These are phyloP conservation scores for Cephus runcator DNA, from an alignment of 2,888 invertebrate genomes.

Conservation along the genomic window DNA sequence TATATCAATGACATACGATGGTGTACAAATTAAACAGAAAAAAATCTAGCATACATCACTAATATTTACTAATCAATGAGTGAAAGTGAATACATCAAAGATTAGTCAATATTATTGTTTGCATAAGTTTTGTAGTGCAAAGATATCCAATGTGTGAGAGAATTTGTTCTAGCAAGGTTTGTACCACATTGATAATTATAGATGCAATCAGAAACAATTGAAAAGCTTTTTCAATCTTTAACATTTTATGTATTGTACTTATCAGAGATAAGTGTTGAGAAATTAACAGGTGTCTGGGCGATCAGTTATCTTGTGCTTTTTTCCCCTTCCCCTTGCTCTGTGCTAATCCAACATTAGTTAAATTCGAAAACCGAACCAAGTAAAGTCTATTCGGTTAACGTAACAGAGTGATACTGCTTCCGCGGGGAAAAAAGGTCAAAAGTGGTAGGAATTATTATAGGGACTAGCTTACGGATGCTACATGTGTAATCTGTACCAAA, in stretches of 20 bases:
- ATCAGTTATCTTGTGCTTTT: background rate
- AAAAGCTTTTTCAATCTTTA: slow-evolving; percentile 7
- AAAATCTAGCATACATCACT: no score
- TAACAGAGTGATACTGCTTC: background rate
- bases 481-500: background rate
- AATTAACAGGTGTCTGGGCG: slow-evolving; percentile 4
- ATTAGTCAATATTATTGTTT: no score
- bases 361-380: slow-evolving; percentile 39
- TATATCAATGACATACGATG: no score
- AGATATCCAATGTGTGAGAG: background rate
- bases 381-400: slow-evolving; percentile 38
- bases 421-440: background rate
- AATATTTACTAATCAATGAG: no score
- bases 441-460: background rate
- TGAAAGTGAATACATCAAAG: no score
- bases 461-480: background rate
- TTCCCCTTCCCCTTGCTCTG: background rate
- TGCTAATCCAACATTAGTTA: background rate
- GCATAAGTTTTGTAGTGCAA: background rate
- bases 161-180: background rate
- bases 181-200: background rate
- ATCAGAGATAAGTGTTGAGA: background rate
- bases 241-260: background rate
- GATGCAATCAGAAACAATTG: background rate
- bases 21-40: no score